Conservation (phyloP, 2,113 vertebrate genomes). For the Sorex araneus region DNA sequence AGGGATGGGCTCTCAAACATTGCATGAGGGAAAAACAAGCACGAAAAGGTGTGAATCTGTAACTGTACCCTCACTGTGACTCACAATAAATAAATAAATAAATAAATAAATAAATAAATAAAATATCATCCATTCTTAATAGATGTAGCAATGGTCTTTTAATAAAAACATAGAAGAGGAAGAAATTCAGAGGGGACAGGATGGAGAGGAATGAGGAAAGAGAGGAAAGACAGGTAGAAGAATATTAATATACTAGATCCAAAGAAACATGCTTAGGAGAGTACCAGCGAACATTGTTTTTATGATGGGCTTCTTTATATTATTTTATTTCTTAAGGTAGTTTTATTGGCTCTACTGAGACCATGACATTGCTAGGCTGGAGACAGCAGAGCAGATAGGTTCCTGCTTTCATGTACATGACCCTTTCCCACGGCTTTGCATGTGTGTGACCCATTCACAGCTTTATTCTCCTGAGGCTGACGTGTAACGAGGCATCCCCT, state of each 20-base stretch:
- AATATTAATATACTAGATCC: background rate
- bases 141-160: background rate
- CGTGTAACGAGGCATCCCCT: background rate
- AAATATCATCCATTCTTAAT: too few relatives aligned
- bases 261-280: background rate
- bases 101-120: too few relatives aligned
- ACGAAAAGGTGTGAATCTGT: too few relatives aligned
- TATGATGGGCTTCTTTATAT: background rate
- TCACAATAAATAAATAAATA: too few relatives aligned
- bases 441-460: too few relatives aligned
- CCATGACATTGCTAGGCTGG: background rate
- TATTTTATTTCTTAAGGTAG: background rate
- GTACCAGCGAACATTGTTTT: background rate
- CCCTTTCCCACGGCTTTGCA: background rate
- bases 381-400: too few relatives aligned
- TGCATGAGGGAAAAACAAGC: too few relatives aligned
- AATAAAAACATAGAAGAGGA: background rate
- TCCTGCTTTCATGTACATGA: too few relatives aligned
- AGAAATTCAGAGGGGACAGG: background rate
- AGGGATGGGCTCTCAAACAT: too few relatives aligned
- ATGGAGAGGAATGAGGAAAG: background rate
- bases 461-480: background rate
- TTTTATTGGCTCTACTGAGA: constrained; percentile 21
- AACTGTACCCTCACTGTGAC: too few relatives aligned
- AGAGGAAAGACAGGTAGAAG: background rate